Percentiles rank a stretch among this genome's conserved stretches.
These are phyloP conservation scores for Falco columbarius DNA, from an alignment of 2,797 vertebrate species.

Conservation along the genomic window DNA sequence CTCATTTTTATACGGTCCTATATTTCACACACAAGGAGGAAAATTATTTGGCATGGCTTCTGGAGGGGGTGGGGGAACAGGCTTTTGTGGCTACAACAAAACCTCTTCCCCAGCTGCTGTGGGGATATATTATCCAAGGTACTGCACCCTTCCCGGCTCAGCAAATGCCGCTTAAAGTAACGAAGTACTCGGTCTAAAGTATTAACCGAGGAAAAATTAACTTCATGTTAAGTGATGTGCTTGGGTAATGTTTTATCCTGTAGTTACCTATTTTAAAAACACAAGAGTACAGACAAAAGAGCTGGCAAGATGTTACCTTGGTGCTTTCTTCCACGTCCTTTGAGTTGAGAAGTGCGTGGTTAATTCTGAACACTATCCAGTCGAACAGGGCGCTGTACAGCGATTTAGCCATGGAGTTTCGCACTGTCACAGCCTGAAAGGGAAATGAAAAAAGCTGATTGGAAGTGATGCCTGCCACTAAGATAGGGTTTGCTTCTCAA, in stretches of 20 bases:
- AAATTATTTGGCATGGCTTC: background rate
- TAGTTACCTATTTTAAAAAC: background rate
- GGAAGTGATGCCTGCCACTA: background rate
- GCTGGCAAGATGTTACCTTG: constrained; percentile 79
- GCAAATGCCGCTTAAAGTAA: background rate
- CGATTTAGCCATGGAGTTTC: constrained; percentile 98
- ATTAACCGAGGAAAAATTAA: background rate
- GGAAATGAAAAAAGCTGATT: background rate
- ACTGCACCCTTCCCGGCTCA: background rate
- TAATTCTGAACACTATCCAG: constrained; percentile 99
- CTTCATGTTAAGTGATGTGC: background rate
- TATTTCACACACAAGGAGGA: background rate
- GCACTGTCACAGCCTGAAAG: constrained; percentile 89
- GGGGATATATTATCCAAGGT: background rate
- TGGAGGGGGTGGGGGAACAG: background rate
- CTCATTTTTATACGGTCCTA: rapidly evolving
- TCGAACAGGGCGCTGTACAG: constrained; percentile 97
- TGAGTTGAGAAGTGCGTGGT: constrained; percentile 95
- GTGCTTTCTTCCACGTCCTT: constrained; percentile 91
- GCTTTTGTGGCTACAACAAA: background rate
- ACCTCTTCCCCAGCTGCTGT: background rate
- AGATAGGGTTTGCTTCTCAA: background rate
- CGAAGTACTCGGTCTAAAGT: background rate
- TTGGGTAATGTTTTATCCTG: background rate
- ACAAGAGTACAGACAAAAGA: background rate